Percentiles rank a stretch among this genome's conserved stretches.
These are phyloP conservation scores for Ardeotis arabs DNA, from an alignment of 2,113 vertebrate genomes.

Conservation along the genomic window DNA sequence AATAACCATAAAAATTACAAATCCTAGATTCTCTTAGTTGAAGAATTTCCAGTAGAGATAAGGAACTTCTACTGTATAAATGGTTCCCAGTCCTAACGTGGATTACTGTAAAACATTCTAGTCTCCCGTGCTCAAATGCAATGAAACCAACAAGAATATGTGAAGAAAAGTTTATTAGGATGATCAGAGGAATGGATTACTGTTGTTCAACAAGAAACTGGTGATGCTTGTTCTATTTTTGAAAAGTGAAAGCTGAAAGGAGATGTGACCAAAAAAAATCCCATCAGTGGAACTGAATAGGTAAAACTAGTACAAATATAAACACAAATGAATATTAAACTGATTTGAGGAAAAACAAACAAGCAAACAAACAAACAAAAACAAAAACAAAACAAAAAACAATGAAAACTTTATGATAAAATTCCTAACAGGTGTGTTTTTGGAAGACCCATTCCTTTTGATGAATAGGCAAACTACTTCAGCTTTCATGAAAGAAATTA, in stretches of 20 bases:
- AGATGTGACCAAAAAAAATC: neutral
- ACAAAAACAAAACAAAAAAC: too few relatives aligned
- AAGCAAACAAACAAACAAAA: neutral
- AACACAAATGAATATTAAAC: neutral
- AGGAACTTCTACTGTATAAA: neutral
- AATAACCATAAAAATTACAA: neutral
- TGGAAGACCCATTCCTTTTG: neutral
- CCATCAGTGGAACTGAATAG: neutral
- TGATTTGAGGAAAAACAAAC: neutral
- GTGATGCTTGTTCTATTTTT: neutral
- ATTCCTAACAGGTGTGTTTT: neutral
- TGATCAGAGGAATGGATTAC: neutral
- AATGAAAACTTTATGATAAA: neutral
- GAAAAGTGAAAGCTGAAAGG: neutral
- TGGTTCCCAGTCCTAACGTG: neutral
- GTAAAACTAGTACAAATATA: neutral
- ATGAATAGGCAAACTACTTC: neutral
- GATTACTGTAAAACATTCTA: neutral
- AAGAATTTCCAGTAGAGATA: neutral
- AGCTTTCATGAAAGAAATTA: neutral
- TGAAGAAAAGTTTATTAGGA: neutral
- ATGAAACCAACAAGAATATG: neutral
- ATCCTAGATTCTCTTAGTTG: neutral
- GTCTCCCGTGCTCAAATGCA: neutral
- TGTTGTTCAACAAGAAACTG: neutral